Percentiles rank a stretch among this genome's conserved stretches.
These are phyloP conservation scores for Zygogramma bicolorata DNA, from an alignment of 2,888 invertebrate genomes.

Conservation along the genomic window DNA sequence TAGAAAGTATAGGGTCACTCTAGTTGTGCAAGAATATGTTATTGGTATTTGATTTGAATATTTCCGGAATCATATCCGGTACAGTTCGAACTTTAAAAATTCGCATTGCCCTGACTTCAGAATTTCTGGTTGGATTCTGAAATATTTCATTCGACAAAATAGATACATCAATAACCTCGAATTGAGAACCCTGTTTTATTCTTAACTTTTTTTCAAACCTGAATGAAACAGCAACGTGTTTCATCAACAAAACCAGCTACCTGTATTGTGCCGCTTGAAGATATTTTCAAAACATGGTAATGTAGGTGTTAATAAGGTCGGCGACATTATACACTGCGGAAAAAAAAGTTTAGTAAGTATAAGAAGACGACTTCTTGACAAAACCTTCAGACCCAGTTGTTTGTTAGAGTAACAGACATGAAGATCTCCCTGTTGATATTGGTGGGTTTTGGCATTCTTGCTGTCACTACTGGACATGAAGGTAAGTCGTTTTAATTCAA, in stretches of 20 bases:
- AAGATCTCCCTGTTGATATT: conserved; percentile 24
- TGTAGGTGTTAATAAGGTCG: not conserved
- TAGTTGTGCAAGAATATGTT: no score
- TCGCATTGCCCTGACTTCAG: no score
- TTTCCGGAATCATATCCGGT: no score
- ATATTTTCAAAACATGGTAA: not conserved
- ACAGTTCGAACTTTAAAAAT: no score
- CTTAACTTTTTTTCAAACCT: not conserved
- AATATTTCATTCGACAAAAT: no score
- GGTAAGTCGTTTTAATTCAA: no score
- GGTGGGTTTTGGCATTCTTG: conserved; percentile 18
- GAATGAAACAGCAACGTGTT: not conserved
- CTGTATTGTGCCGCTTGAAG: not conserved
- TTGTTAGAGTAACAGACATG: conserved; percentile 17
- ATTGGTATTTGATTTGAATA: no score
- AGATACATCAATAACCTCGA: not conserved
- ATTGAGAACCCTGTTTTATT: not conserved
- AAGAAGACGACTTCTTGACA: conserved; percentile 8
- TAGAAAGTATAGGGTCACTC: no score
- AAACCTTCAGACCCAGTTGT: conserved; percentile 16
- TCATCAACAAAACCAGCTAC: not conserved
- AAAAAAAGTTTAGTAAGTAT: conserved; percentile 10
- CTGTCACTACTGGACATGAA: not conserved
- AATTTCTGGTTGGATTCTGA: no score
- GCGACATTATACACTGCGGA: not conserved